phyloP scores from a whole-genome alignment of 37 sponge, comb jelly and placozoan species.

The Theonella swinhoei region DNA sequence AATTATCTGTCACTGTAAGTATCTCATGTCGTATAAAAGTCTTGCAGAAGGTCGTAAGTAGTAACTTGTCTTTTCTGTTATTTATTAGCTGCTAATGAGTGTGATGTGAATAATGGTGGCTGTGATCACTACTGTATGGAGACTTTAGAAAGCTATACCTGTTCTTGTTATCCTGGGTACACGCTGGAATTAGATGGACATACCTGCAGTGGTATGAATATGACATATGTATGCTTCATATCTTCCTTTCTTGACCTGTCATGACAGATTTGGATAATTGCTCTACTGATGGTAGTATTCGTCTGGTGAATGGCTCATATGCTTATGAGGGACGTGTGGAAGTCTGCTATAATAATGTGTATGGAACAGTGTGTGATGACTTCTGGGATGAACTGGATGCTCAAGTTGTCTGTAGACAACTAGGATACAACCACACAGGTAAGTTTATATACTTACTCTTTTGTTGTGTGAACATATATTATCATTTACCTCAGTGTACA shows the following conservation, averaged over 20 bases:
- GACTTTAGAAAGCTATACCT: constrained; percentile 4
- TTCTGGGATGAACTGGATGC: neutral
- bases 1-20: too few relatives aligned
- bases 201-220: too few relatives aligned
- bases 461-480: too few relatives aligned
- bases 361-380: neutral
- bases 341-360: neutral
- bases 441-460: too few relatives aligned
- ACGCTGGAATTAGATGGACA: neutral
- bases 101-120: constrained; percentile 1
- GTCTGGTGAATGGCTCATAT: neutral
- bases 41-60: too few relatives aligned
- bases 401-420: neutral
- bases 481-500: too few relatives aligned
- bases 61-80: too few relatives aligned
- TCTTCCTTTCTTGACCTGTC: too few relatives aligned
- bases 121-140: constrained; percentile 27
- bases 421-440: neutral
- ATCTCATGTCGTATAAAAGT: too few relatives aligned
- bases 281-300: neutral
- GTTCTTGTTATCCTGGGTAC: neutral
- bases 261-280: neutral
- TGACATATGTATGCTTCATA: too few relatives aligned
- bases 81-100: constrained; percentile 42
- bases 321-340: neutral